These are phyloP conservation scores for Merluccius polli DNA, from an alignment of 2,797 vertebrate species.

Conservation along the genomic window DNA sequence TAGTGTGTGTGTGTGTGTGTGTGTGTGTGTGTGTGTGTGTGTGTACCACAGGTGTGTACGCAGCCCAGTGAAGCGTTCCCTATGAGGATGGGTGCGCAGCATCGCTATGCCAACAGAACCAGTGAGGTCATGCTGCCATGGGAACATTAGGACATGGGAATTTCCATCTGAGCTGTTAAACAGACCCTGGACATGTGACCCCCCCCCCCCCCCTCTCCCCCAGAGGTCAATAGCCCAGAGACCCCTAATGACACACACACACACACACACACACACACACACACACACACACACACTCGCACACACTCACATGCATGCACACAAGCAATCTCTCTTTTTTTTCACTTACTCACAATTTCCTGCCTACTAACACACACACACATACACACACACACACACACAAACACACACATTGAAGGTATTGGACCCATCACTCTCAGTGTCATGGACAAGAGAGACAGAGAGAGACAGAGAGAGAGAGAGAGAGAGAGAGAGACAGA, in stretches of 20 bases:
- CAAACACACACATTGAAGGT: too few species aligned
- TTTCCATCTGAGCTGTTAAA: constrained; percentile 42
- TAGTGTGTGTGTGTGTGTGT: not conserved
- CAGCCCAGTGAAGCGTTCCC: not conserved
- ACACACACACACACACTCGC: too few species aligned
- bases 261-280: too few species aligned
- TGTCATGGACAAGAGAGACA: not conserved
- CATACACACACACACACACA: too few species aligned
- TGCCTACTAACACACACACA: too few species aligned
- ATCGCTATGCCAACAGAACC: constrained; percentile 20
- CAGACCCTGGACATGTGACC: constrained; percentile 26
- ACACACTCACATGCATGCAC: too few species aligned
- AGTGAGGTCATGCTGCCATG: constrained; percentile 38
- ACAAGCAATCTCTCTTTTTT: too few species aligned
- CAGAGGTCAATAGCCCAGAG: constrained; percentile 15
- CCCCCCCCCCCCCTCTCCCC: constrained; percentile 23
- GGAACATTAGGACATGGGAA: constrained; percentile 50
- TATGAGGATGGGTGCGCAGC: not conserved
- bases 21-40: too few species aligned
- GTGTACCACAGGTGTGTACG: not conserved
- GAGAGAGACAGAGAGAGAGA: not conserved
- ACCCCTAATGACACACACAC: not conserved
- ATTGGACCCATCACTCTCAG: not conserved
- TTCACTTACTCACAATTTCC: too few species aligned
- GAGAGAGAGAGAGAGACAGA: not conserved